Conservation (phyloP, 2,888 invertebrate genomes). For the Melolontha melolontha region DNA sequence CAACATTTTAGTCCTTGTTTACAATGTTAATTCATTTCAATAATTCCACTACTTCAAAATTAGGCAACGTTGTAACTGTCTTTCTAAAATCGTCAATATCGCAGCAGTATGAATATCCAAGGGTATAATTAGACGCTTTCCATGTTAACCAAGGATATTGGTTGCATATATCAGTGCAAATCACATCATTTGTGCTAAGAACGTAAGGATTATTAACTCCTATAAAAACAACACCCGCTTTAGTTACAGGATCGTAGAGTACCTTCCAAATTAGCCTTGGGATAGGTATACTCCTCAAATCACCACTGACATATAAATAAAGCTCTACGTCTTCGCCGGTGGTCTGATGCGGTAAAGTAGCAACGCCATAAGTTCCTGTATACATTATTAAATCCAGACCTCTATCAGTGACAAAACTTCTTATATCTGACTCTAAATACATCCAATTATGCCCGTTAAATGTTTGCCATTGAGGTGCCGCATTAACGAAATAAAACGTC, state of each 20-base stretch:
- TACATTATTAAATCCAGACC: slow-evolving; percentile 65
- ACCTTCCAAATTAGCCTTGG: slow-evolving; percentile 72
- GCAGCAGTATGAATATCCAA: slow-evolving; percentile 75
- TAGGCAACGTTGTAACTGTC: slow-evolving; percentile 37
- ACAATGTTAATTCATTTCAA: no score
- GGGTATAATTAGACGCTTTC: slow-evolving; percentile 66
- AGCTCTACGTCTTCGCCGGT: slow-evolving; percentile 52
- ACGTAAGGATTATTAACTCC: slow-evolving; percentile 73
- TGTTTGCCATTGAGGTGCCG: slow-evolving; percentile 76
- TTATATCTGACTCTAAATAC: slow-evolving; percentile 65
- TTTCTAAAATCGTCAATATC: slow-evolving; percentile 69
- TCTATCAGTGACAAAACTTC: slow-evolving; percentile 63
- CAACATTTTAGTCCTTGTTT: no score
- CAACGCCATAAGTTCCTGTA: slow-evolving; percentile 72
- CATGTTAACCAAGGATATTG: slow-evolving; percentile 73
- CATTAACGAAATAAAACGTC: slow-evolving; percentile 75
- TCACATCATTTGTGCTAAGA: slow-evolving; percentile 48
- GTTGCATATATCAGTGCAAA: slow-evolving; percentile 66
- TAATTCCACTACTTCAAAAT: slow-evolving; percentile 19
- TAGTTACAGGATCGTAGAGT: slow-evolving; percentile 67
- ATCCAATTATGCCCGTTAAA: slow-evolving; percentile 74
- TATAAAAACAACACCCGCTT: slow-evolving; percentile 71
- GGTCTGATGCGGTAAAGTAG: slow-evolving; percentile 68
- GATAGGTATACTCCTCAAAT: slow-evolving; percentile 66
- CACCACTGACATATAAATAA: slow-evolving; percentile 56